Evolutionary conservation across 1,140 invertebrate genomes (phyloP).

Genomic region (Drosophila mauritiana): DNA sequence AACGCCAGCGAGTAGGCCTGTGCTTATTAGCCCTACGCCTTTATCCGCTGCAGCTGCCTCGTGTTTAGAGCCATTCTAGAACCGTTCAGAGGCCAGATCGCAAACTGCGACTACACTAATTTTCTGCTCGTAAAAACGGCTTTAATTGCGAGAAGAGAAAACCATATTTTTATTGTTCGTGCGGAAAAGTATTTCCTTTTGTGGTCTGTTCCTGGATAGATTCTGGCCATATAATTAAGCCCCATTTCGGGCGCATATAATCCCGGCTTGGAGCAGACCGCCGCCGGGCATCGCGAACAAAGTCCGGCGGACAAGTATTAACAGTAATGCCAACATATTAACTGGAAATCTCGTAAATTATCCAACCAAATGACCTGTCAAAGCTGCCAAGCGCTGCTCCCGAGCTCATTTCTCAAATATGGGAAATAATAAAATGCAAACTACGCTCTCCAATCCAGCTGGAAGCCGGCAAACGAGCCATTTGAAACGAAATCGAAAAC

Average conservation of each 20-base stretch:
- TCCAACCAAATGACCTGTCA: constrained; percentile 69
- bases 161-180: constrained; percentile 71
- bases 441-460: constrained; percentile 48
- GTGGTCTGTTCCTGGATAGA: constrained; percentile 39
- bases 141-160: constrained; percentile 65
- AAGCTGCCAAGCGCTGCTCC: constrained; percentile 30
- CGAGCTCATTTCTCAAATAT: constrained; percentile 57
- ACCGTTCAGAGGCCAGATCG: constrained; percentile 28
- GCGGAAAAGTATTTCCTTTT: constrained; percentile 25
- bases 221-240: constrained; percentile 69
- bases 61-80: constrained; percentile 15
- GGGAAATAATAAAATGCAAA: constrained; percentile 55
- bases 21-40: constrained; percentile 3
- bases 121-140: constrained; percentile 72
- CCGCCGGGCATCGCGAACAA: constrained; percentile 3
- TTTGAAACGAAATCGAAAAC: constrained; percentile 81
- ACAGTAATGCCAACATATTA: constrained; percentile 77
- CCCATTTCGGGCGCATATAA: constrained; percentile 55
- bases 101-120: constrained; percentile 63
- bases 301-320: constrained; percentile 39
- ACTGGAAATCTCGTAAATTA: constrained; percentile 81
- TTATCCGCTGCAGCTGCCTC: constrained; percentile 31
- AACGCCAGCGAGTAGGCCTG: constrained; percentile 4
- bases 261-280: constrained; percentile 45
- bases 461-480: constrained; percentile 37